Evolutionary conservation across 2,888 invertebrate species (phyloP).

Genomic region (Julus scanicus): DNA sequence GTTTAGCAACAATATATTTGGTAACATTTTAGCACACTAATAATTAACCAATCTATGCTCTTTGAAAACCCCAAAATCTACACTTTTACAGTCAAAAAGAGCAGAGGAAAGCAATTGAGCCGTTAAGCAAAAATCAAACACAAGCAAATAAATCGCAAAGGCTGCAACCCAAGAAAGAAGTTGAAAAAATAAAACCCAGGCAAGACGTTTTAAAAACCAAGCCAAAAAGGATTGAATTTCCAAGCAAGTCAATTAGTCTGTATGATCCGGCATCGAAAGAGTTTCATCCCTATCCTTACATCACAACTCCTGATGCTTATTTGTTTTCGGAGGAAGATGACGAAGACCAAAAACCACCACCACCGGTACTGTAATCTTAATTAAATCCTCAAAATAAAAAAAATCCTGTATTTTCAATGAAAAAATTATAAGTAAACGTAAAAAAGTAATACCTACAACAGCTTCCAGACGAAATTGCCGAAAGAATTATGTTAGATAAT

Average conservation of each 20-base stretch:
- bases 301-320: not conserved
- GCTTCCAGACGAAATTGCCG: constrained; percentile 44
- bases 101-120: not conserved
- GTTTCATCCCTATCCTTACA: constrained; percentile 49
- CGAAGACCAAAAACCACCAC: constrained; percentile 43
- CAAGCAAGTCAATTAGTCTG: not conserved
- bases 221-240: constrained; percentile 1
- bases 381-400: not conserved
- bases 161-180: not conserved
- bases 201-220: not conserved
- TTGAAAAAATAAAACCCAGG: not conserved
- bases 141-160: not conserved
- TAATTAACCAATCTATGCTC: not conserved
- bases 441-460: not conserved
- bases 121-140: not conserved
- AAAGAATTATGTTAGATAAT: constrained; percentile 49
- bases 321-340: constrained; percentile 29
- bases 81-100: not conserved
- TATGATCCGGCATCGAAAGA: constrained; percentile 29
- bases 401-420: not conserved
- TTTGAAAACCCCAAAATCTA: not conserved
- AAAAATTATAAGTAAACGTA: not conserved
- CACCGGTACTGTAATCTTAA: constrained; percentile 36
- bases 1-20: too few relatives aligned
- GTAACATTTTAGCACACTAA: too few relatives aligned